phyloP scores from a whole-genome alignment of 2,113 vertebrate genomes.

The Prolemur simus region DNA sequence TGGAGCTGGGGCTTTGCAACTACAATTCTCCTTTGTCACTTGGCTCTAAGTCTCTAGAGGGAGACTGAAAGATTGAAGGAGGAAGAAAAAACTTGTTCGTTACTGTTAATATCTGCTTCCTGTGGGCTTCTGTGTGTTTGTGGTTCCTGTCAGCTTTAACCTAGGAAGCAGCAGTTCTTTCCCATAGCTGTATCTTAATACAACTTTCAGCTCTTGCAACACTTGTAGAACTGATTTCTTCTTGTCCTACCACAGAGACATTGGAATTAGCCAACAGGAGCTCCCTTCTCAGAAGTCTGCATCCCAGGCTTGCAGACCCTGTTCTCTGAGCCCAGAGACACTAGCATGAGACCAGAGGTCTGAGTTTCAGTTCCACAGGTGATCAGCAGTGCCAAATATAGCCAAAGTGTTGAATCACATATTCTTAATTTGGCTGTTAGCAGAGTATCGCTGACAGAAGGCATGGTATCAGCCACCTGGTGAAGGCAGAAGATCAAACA shows the following conservation, averaged over 20 bases:
- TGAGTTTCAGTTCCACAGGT: background rate
- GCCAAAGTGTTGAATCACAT: background rate
- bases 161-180: background rate
- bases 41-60: background rate
- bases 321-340: background rate
- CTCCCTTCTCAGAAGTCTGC: background rate
- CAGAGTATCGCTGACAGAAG: background rate
- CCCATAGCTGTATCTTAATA: background rate
- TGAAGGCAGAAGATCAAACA: background rate
- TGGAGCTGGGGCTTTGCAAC: background rate
- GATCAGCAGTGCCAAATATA: background rate
- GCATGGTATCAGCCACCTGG: no score
- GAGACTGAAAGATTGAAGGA: background rate
- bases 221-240: background rate
- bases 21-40: background rate
- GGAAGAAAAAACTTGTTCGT: background rate
- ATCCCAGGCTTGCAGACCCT: background rate
- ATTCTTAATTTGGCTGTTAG: background rate
- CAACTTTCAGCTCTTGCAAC: background rate
- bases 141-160: background rate
- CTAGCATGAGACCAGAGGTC: background rate
- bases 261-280: background rate
- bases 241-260: background rate
- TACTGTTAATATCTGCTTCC: background rate
- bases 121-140: background rate